A percentile compares a stretch with the other conserved stretches of the same genome.
Evolutionary conservation across 1,140 invertebrate genomes (phyloP).

Genomic region (Zaprionus davidi): DNA sequence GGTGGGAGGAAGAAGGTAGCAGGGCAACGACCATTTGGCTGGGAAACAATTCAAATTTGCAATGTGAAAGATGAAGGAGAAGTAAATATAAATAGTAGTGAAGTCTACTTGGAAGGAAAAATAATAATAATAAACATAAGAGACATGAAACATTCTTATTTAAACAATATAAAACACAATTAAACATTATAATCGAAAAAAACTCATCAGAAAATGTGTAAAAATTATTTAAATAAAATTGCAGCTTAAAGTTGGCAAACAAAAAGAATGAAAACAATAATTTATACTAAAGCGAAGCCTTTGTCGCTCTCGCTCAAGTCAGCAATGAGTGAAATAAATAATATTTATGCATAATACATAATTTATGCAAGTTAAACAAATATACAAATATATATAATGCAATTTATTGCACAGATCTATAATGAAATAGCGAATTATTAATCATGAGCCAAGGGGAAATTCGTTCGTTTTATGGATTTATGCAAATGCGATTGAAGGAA

Average conservation of each 20-base stretch:
- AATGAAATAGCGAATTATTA: slow-evolving; percentile 50
- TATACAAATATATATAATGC: slow-evolving; percentile 54
- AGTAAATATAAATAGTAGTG: neutral
- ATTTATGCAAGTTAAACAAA: slow-evolving; percentile 19
- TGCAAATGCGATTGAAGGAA: slow-evolving; percentile 46
- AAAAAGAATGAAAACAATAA: slow-evolving; percentile 3
- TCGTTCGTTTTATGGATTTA: slow-evolving; percentile 55
- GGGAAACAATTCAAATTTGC: slow-evolving; percentile 2
- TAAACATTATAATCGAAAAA: neutral
- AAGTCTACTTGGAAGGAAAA: neutral
- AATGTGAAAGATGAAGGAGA: neutral
- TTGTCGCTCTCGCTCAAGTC: too few relatives aligned
- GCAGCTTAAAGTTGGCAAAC: neutral
- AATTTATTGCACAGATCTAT: slow-evolving; percentile 42
- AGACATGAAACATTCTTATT: neutral
- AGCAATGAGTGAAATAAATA: slow-evolving; percentile 1
- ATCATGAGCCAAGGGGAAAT: slow-evolving; percentile 34
- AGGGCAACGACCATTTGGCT: neutral
- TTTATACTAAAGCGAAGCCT: neutral
- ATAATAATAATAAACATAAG: neutral
- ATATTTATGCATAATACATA: slow-evolving; percentile 4
- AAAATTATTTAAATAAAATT: neutral
- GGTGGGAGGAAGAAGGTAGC: neutral
- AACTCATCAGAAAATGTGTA: neutral
- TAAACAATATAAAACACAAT: neutral